Base-by-base conservation (phyloP, 2,113 vertebrate genomes). In the Uria lomvia region DNA sequence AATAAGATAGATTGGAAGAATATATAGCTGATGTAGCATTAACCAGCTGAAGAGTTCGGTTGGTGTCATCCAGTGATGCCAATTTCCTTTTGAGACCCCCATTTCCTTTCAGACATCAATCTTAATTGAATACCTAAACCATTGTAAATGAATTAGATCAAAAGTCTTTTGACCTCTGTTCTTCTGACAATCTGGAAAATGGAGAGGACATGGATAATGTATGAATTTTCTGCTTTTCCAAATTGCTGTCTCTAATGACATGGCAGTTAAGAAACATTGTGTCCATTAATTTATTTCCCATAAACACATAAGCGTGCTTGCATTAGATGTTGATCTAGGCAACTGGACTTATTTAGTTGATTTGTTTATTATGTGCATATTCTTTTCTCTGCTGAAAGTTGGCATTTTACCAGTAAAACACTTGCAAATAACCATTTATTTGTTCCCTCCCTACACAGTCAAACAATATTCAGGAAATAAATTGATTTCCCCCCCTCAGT, bases 41-140 rank as follows among this genome's bases (percentile, higher is more conserved):
- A 76, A 71, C 30, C 29, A 87, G 27, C 70, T 90, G 78, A 66
- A 83, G 84, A 92, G 32, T 89, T 94, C 50, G 55, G 62, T 42
- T 65, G 60, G 63, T 94, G 45, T 79, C 77, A 76, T 38, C 49
- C 73, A 38, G 1, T 65, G 53, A 43, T 78, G 45, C 36, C 32
- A 59, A 7, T 78, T 89, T 90, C 43, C 42, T 85, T 94, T 79
- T 47, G 70, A 94, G 60, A 30, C 7, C n/a, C 45, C 21, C 8
- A 67, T 92, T 84, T 94, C 26, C 50, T 92, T 87, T 89, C 38
- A 63, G 60, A 24, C 18, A 56, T 87, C n/a, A 56, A 3, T 88
- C 38, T 84, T 78, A 89, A 80, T 38, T 66, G 76, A 86, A 40
- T 72, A 65, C 10, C 13, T 70, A 76, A 85, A 79, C 23, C 30